phyloP scores from a whole-genome alignment of 2,113 vertebrate species.

The Apeltes quadracus region DNA sequence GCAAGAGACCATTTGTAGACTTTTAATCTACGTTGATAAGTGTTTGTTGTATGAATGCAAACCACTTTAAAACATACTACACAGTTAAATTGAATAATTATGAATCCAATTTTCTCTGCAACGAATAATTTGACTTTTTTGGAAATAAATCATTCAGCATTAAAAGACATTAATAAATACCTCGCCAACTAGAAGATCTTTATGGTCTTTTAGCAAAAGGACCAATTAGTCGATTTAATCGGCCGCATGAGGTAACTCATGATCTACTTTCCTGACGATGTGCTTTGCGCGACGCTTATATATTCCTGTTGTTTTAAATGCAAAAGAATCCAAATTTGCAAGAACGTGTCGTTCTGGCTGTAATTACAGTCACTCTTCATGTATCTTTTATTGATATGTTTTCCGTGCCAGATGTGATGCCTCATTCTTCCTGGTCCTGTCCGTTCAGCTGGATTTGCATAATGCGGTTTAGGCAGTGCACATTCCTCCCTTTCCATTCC shows the following conservation, averaged over 20 bases:
- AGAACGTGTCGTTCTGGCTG: background rate
- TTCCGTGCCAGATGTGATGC: slow-evolving; percentile 22
- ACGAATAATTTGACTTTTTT: background rate
- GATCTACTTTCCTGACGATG: background rate
- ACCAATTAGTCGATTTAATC: background rate
- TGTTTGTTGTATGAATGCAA: background rate
- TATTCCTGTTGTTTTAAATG: background rate
- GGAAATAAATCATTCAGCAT: background rate
- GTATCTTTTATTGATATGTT: slow-evolving; percentile 10
- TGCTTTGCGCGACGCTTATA: background rate
- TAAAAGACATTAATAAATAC: background rate
- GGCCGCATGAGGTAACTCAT: background rate
- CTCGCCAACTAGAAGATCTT: background rate
- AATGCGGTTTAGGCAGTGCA: background rate
- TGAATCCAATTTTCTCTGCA: no score
- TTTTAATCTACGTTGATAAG: slow-evolving; percentile 8
- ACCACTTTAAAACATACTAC: slow-evolving; percentile 30
- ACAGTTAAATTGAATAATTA: no score
- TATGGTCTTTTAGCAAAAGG: background rate
- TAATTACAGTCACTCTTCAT: background rate
- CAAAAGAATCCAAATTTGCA: background rate
- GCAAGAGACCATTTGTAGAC: background rate
- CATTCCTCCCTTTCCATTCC: background rate
- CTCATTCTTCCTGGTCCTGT: slow-evolving; percentile 1
- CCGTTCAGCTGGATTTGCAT: slow-evolving; percentile 6